Evolutionary conservation across 2,888 invertebrate species (phyloP).

Genomic region (Rambutsinella grinnellia): DNA sequence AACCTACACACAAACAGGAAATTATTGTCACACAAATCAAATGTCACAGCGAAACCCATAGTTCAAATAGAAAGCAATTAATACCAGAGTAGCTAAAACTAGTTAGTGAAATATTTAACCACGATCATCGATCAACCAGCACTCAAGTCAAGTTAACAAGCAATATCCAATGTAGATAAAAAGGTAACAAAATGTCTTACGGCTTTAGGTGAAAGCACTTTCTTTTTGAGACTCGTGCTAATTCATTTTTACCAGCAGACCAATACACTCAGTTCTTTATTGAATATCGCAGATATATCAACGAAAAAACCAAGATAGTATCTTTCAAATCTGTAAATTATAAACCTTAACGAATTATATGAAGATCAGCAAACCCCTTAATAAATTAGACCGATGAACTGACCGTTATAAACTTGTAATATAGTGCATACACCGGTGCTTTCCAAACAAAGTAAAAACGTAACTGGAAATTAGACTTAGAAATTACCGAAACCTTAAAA

Average conservation of each 20-base stretch:
- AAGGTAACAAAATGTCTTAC: background rate
- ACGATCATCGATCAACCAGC: background rate
- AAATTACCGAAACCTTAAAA: background rate
- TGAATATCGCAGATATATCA: too few species aligned
- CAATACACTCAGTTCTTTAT: background rate
- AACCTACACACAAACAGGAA: background rate
- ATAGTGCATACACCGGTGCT: slow-evolving; percentile 45
- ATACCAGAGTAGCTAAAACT: background rate
- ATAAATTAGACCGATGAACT: background rate
- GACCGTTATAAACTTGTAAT: background rate
- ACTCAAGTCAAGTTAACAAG: background rate
- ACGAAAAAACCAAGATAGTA: background rate
- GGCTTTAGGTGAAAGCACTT: too few species aligned
- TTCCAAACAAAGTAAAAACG: slow-evolving; percentile 16
- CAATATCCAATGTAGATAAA: background rate
- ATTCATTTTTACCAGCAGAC: too few species aligned
- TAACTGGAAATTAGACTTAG: too few species aligned
- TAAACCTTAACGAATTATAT: background rate
- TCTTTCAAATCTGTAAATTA: too few species aligned
- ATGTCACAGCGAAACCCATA: background rate
- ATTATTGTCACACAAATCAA: background rate
- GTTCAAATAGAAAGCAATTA: background rate
- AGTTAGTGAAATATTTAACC: background rate
- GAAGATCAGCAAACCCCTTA: too few species aligned
- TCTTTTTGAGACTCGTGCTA: too few species aligned